A percentile compares a stretch with the other conserved stretches of the same genome.
Evolutionary conservation across 1,140 invertebrate genomes (phyloP).

Genomic region (Pseudomyrmex sp.): DNA sequence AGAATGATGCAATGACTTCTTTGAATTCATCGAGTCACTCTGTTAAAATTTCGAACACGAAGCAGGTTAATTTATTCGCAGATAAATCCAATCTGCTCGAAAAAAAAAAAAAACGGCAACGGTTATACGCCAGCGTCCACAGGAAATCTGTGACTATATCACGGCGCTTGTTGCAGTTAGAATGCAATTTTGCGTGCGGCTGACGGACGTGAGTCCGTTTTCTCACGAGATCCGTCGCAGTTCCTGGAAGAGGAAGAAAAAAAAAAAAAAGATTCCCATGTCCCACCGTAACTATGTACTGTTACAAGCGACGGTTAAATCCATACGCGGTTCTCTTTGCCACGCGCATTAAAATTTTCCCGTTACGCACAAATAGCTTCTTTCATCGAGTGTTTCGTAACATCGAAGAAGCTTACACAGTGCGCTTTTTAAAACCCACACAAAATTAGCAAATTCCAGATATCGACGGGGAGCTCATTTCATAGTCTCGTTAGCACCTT

Average conservation of each 20-base stretch:
- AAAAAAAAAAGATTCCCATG: background rate
- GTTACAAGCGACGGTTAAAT: constrained; percentile 9
- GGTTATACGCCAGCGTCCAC: background rate
- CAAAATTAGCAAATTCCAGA: constrained; percentile 49
- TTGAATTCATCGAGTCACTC: background rate
- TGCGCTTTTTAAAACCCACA: background rate
- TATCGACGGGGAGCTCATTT: constrained; percentile 39
- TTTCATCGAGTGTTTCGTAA: constrained; percentile 38
- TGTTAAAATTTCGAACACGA: background rate
- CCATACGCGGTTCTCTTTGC: background rate
- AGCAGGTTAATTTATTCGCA: background rate
- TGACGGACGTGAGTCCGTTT: background rate
- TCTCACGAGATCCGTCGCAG: background rate
- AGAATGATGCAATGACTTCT: background rate
- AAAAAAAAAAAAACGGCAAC: background rate
- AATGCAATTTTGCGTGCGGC: background rate
- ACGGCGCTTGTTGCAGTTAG: background rate
- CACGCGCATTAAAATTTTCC: background rate
- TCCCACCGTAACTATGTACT: background rate
- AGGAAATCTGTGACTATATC: background rate
- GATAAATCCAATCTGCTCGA: background rate
- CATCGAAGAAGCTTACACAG: background rate
- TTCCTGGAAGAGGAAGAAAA: background rate
- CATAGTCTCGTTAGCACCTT: constrained; percentile 47
- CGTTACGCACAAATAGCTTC: constrained; percentile 19